phyloP scores from a whole-genome alignment of 2,888 invertebrate genomes.

The Spisula subtruncata region DNA sequence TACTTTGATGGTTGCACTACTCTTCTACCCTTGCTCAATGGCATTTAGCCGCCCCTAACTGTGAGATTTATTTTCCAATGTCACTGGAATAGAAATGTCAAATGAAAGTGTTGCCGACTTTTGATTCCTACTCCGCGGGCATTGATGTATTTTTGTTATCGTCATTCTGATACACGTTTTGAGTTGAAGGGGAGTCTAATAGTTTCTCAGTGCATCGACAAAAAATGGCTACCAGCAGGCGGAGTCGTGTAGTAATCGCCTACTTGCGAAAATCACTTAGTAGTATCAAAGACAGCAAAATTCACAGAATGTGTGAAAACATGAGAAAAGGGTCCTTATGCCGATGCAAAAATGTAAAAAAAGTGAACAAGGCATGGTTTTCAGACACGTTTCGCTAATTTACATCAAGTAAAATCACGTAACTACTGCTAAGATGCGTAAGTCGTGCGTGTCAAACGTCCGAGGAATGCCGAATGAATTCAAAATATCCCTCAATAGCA shows the following conservation, averaged over 20 bases:
- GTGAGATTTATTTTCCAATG: constrained; percentile 14
- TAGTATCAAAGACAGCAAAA: background rate
- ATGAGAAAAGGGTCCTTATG: background rate
- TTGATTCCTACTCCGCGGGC: background rate
- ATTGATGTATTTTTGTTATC: constrained; percentile 1
- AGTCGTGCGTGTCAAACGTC: background rate
- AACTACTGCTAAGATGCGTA: background rate
- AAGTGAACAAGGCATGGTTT: background rate
- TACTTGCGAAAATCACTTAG: background rate
- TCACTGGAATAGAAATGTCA: background rate
- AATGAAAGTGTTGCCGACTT: background rate
- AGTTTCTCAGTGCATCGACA: background rate
- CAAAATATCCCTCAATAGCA: background rate
- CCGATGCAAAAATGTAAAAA: background rate
- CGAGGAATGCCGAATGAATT: background rate
- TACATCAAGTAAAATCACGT: background rate
- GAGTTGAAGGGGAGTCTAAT: background rate
- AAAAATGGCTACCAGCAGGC: background rate
- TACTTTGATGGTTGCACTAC: background rate
- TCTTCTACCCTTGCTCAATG: background rate
- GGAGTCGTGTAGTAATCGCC: background rate
- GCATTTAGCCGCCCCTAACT: background rate
- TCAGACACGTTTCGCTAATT: background rate
- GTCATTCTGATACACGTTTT: background rate
- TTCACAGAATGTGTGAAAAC: constrained; percentile 1